phyloP scores from a whole-genome alignment of 2,888 invertebrate species.

The Drosophila siamana region DNA sequence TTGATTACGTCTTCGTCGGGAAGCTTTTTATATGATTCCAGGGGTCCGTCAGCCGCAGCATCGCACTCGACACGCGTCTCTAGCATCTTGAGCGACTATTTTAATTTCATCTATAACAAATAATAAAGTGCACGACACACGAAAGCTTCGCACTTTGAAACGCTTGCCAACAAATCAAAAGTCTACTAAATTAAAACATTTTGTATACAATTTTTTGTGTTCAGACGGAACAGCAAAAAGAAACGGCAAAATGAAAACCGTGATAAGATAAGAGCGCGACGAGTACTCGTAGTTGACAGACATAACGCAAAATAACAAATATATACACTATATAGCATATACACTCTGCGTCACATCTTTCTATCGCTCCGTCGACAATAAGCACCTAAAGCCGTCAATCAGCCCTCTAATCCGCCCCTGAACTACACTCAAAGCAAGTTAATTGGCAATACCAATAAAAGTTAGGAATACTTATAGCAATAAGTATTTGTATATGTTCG shows the following conservation, averaged over 20 bases:
- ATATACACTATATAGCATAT: not conserved
- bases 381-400: constrained; percentile 15
- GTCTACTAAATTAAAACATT: constrained; percentile 53
- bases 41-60: constrained; percentile 21
- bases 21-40: constrained; percentile 37
- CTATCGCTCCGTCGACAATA: not conserved
- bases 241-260: constrained; percentile 34
- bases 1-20: constrained; percentile 36
- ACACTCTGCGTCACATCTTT: constrained; percentile 40
- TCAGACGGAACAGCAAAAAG: constrained; percentile 45
- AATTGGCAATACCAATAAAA: constrained; percentile 21
- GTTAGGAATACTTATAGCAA: constrained; percentile 30
- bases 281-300: constrained; percentile 29
- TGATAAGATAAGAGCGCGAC: constrained; percentile 61
- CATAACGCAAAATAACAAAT: constrained; percentile 22
- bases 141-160: constrained; percentile 56
- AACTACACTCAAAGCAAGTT: constrained; percentile 21
- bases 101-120: constrained; percentile 40
- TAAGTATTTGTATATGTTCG: not conserved
- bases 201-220: constrained; percentile 35
- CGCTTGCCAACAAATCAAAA: constrained; percentile 25
- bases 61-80: constrained; percentile 37
- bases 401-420: constrained; percentile 36
- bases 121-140: constrained; percentile 27
- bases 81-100: constrained; percentile 46